phyloP scores from a whole-genome alignment of 1,140 invertebrate species.

The Venustaconcha ellipsiformis region DNA sequence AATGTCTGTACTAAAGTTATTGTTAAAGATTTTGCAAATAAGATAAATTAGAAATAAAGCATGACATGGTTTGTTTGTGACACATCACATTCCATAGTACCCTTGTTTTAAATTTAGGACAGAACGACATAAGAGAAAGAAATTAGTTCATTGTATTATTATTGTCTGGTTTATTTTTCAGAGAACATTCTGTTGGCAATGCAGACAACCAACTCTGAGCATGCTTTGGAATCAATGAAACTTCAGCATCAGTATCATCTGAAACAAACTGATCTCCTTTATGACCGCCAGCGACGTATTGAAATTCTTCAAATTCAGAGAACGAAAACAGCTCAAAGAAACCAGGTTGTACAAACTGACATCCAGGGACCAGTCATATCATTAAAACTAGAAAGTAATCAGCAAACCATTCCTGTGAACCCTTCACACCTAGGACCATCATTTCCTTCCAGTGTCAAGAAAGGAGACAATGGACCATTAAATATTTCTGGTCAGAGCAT shows the following conservation, averaged over 20 bases:
- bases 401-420: slow-evolving; percentile 4
- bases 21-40: no score
- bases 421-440: not conserved
- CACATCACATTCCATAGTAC: no score
- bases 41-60: no score
- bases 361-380: slow-evolving; percentile 28
- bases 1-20: no score
- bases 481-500: not conserved
- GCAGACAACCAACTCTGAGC: not conserved
- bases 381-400: slow-evolving; percentile 3
- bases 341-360: slow-evolving; percentile 10
- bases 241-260: slow-evolving; percentile 47
- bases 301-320: slow-evolving; percentile 24
- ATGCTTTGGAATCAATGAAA: slow-evolving; percentile 42
- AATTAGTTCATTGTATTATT: no score
- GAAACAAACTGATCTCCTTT: slow-evolving; percentile 29
- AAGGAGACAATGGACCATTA: slow-evolving; percentile 9
- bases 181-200: no score
- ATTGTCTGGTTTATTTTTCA: no score
- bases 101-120: no score
- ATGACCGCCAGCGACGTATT: slow-evolving; percentile 26
- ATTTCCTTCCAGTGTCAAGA: not conserved
- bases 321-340: slow-evolving; percentile 16
- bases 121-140: no score
- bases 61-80: no score